Conservation (phyloP, 2,888 invertebrate species). For the Charanyca ferruginea region DNA sequence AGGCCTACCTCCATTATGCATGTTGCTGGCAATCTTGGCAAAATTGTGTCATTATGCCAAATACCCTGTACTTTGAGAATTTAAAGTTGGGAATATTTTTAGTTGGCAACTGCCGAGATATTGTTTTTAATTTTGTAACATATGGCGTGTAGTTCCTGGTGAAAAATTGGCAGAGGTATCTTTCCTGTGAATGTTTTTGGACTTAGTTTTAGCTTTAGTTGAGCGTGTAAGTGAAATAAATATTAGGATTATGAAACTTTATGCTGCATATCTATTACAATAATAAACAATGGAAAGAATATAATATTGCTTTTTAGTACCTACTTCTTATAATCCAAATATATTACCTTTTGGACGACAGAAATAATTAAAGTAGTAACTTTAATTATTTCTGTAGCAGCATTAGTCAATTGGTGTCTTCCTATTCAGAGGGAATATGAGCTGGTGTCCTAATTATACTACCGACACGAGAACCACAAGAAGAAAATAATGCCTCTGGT, state of each 20-base stretch:
- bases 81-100: slow-evolving; percentile 54
- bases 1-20: slow-evolving; percentile 69
- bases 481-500: too few species aligned
- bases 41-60: slow-evolving; percentile 71
- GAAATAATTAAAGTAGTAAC: too few species aligned
- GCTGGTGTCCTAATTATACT: too few species aligned
- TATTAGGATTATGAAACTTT: not conserved
- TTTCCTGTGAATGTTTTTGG: slow-evolving; percentile 37
- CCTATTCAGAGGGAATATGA: too few species aligned
- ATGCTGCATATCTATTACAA: not conserved
- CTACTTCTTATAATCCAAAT: too few species aligned
- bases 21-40: slow-evolving; percentile 66
- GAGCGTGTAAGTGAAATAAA: slow-evolving; percentile 1
- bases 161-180: slow-evolving; percentile 44
- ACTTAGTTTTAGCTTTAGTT: slow-evolving; percentile 8
- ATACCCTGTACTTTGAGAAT: slow-evolving; percentile 59
- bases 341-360: too few species aligned
- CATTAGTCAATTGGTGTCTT: too few species aligned
- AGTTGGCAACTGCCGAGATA: slow-evolving; percentile 49
- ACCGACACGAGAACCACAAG: too few species aligned
- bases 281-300: too few species aligned
- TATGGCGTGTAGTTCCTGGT: slow-evolving; percentile 47
- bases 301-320: too few species aligned
- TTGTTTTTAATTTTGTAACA: slow-evolving; percentile 59
- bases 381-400: too few species aligned